phyloP scores from a whole-genome alignment of 2,797 vertebrate species.

The Hemibagrus guttatus region DNA sequence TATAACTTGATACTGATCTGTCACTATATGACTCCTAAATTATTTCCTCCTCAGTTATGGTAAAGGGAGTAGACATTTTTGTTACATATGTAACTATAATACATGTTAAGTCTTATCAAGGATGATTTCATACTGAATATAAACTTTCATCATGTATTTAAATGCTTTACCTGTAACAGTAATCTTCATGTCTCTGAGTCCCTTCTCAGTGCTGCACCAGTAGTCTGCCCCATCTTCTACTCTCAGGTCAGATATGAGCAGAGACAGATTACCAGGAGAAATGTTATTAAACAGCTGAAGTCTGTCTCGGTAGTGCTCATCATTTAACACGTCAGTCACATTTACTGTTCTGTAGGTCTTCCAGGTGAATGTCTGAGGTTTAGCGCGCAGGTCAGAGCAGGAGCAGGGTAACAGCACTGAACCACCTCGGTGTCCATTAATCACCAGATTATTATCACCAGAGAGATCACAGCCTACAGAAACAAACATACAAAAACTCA shows the following conservation, averaged over 20 bases:
- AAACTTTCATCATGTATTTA: not conserved
- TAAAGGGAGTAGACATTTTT: not conserved
- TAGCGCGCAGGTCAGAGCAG: not conserved
- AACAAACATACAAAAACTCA: not conserved
- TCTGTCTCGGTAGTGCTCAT: not conserved
- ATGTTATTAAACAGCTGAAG: not conserved
- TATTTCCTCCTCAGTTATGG: not conserved
- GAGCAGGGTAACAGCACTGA: slow-evolving; percentile 16
- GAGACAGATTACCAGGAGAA: slow-evolving; percentile 22
- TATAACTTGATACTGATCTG: not conserved
- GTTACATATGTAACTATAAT: not conserved
- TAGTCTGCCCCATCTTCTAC: not conserved
- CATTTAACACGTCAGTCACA: not conserved
- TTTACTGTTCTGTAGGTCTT: accelerated
- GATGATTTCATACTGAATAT: not conserved
- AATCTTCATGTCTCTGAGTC: not conserved
- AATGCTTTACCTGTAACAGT: not conserved
- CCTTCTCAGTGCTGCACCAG: not conserved
- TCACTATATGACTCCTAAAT: not conserved
- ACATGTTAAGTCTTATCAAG: not conserved
- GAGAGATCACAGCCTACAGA: not conserved
- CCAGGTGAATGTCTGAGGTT: not conserved
- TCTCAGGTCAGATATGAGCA: slow-evolving; percentile 19
- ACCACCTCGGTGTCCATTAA: not conserved
- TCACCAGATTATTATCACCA: not conserved